These are phyloP conservation scores for Fulica atra DNA, from an alignment of 2,113 vertebrate genomes.

Conservation along the genomic window DNA sequence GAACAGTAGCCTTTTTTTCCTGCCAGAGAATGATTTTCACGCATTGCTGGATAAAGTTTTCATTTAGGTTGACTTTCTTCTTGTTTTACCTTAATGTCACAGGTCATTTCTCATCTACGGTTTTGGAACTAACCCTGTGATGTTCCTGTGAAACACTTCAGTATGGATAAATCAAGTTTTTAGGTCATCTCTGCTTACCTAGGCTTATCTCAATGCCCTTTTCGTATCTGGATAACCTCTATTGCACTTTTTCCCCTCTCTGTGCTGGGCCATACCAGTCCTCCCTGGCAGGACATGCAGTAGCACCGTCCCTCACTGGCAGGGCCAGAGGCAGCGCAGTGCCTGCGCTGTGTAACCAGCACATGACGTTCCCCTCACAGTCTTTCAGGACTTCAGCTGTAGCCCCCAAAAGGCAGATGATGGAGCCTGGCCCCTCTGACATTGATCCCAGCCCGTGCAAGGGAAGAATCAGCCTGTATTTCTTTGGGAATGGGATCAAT, in stretches of 20 bases:
- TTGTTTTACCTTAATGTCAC: slow-evolving; percentile 34
- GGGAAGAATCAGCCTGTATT: background rate
- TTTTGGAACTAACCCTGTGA: background rate
- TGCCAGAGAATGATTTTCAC: background rate
- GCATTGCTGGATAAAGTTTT: background rate
- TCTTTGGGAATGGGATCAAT: background rate
- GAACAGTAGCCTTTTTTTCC: background rate
- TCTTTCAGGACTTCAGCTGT: background rate
- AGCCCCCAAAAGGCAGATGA: background rate
- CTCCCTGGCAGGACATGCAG: background rate
- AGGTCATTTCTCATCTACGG: slow-evolving; percentile 9
- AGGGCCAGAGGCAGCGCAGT: background rate
- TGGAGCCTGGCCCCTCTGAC: background rate
- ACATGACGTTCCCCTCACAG: background rate
- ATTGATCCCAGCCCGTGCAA: background rate
- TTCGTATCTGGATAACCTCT: slow-evolving; percentile 39
- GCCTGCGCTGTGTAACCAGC: background rate
- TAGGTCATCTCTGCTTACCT: slow-evolving; percentile 53
- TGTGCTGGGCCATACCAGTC: background rate
- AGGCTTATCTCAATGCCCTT: slow-evolving; percentile 19
- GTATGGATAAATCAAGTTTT: slow-evolving; percentile 54
- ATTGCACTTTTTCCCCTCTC: background rate
- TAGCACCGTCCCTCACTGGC: background rate
- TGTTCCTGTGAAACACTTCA: slow-evolving; percentile 4
- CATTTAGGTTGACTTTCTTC: slow-evolving; percentile 24